Evolutionary conservation across 2,113 vertebrate genomes (phyloP).

Genomic region (Notarius lentiginosus): DNA sequence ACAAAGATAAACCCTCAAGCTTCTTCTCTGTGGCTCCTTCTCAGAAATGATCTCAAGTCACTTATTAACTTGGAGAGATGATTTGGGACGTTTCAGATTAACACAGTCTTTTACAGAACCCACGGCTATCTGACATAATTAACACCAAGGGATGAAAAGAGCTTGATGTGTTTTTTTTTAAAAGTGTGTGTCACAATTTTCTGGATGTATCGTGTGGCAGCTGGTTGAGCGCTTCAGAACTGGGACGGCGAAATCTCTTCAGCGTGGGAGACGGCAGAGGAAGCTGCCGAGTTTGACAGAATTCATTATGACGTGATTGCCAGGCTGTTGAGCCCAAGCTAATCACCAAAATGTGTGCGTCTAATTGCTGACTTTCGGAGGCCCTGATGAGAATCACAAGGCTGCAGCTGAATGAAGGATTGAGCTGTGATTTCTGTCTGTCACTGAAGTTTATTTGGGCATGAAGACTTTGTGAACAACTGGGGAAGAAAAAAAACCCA

Average conservation of each 20-base stretch:
- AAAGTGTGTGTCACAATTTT: neutral
- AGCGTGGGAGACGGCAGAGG: conserved; percentile 29
- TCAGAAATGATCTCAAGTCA: neutral
- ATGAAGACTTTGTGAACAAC: neutral
- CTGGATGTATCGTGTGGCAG: neutral
- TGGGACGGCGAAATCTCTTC: conserved; percentile 24
- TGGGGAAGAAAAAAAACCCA: no score
- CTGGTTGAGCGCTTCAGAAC: conserved; percentile 7
- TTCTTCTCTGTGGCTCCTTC: neutral
- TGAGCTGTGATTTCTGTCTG: conserved; percentile 42
- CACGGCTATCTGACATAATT: neutral
- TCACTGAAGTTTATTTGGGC: neutral
- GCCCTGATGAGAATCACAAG: conserved; percentile 42
- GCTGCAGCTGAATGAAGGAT: conserved; percentile 26
- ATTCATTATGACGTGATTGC: conserved; percentile 56
- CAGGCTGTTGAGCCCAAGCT: conserved; percentile 46
- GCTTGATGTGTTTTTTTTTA: neutral
- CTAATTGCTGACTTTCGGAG: conserved; percentile 57
- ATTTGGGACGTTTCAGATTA: neutral
- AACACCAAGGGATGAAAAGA: conserved; percentile 31
- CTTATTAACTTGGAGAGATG: neutral
- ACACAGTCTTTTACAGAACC: neutral
- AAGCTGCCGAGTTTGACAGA: conserved; percentile 40
- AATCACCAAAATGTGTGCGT: conserved; percentile 47
- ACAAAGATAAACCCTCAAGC: neutral